Evolutionary conservation across 1,140 invertebrate species (phyloP).

Genomic region (Bradysia coprophila): DNA sequence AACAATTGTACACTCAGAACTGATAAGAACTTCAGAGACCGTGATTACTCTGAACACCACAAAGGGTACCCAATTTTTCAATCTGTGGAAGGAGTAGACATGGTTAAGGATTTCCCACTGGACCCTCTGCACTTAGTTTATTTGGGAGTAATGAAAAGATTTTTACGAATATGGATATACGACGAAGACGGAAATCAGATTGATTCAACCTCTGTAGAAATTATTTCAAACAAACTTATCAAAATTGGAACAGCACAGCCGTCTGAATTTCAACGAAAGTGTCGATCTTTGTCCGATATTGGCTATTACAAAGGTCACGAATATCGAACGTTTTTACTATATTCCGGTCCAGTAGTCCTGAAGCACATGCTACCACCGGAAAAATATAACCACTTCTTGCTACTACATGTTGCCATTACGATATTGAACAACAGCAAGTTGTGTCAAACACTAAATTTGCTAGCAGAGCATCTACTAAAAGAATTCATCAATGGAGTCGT

Average conservation of each 20-base stretch:
- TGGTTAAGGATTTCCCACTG: constrained; percentile 10
- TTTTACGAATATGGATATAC: constrained; percentile 6
- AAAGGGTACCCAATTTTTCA: constrained; percentile 8
- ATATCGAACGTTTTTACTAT: constrained; percentile 4
- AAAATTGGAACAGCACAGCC: background rate
- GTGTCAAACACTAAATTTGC: too few relatives aligned
- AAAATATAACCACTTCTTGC: constrained; percentile 3
- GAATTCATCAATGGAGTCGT: too few relatives aligned
- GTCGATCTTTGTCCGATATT: constrained; percentile 1
- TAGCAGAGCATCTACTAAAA: too few relatives aligned
- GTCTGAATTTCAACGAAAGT: constrained; percentile 1
- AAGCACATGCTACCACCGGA: constrained; percentile 3
- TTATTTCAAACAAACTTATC: background rate
- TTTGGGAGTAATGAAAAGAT: constrained; percentile 11
- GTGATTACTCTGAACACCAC: constrained; percentile 7
- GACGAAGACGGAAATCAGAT: background rate
- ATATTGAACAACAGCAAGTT: too few relatives aligned
- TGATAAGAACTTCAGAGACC: constrained; percentile 7
- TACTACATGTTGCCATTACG: background rate
- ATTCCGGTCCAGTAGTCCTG: constrained; percentile 1
- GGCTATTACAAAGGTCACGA: constrained; percentile 5
- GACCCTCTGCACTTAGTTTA: constrained; percentile 12
- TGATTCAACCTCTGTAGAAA: background rate
- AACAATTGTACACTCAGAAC: constrained; percentile 8
- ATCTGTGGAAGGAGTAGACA: constrained; percentile 7